These are phyloP conservation scores for Oreochromis aureus DNA, from an alignment of 2,113 vertebrate genomes.

Conservation along the genomic window DNA sequence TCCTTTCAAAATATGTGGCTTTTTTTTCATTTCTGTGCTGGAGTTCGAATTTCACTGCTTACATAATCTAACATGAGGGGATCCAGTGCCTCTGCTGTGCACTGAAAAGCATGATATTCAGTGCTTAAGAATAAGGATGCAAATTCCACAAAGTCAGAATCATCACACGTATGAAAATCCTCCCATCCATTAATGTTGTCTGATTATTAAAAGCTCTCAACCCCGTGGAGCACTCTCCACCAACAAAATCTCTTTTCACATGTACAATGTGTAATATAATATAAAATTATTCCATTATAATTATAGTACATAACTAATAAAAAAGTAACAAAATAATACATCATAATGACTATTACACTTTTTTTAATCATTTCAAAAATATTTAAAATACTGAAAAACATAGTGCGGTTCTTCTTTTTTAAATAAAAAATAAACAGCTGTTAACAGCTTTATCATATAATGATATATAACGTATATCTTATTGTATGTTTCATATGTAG, in stretches of 20 bases:
- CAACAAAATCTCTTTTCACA: not conserved
- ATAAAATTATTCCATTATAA: not conserved
- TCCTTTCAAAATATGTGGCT: not conserved
- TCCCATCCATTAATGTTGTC: not conserved
- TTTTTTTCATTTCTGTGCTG: accelerated
- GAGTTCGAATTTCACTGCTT: not conserved
- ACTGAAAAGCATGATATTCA: not conserved
- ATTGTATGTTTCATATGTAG: not conserved
- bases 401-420: not conserved
- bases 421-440: not conserved
- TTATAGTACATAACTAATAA: not conserved
- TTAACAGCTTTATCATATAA: not conserved
- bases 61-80: accelerated
- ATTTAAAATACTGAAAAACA: not conserved
- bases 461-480: accelerated
- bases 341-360: not conserved
- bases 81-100: not conserved
- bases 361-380: not conserved
- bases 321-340: not conserved
- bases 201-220: not conserved
- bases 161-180: not conserved
- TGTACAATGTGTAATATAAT: not conserved
- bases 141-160: not conserved
- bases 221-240: accelerated
- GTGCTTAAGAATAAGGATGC: not conserved